A percentile compares a stretch with the other conserved stretches of the same genome.
These are phyloP conservation scores for Pan troglodytes DNA, from an alignment of 2,113 vertebrate species.

Conservation along the genomic window NHGRI_mPanTro3-v2.1_pri NC_086016.1:20511001-20511500, in stretches of 20 bases:
- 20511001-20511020: neutral
- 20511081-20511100: neutral
- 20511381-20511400: neutral
- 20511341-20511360: neutral
- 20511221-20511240: neutral
- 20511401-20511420: neutral
- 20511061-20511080: neutral
- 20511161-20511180: neutral
- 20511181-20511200: neutral
- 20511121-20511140: neutral
- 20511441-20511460: neutral
- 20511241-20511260: neutral
- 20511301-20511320: no score
- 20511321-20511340: neutral
- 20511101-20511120: neutral
- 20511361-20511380: no score
- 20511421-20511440: neutral
- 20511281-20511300: neutral
- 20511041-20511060: conserved; percentile 26
- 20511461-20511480: no score
- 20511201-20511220: no score
- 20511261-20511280: neutral
- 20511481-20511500: rapidly evolving
- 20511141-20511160: neutral
- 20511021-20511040: neutral